phyloP scores from a whole-genome alignment of 2,888 invertebrate genomes.

The Venustoraphidia nigricollis region DNA sequence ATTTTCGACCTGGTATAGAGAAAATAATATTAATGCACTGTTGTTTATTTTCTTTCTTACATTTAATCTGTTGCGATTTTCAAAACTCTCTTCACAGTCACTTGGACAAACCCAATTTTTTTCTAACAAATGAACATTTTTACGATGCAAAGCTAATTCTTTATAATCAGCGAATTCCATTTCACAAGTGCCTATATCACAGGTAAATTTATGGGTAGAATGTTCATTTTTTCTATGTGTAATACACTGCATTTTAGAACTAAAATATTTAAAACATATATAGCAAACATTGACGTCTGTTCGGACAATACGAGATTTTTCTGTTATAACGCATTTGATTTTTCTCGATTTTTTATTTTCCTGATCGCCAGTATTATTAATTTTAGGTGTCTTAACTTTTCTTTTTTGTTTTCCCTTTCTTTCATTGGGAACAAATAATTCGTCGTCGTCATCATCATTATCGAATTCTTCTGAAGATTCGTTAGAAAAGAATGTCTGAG shows the following conservation, averaged over 20 bases:
- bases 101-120: constrained; percentile 1
- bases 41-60: not conserved
- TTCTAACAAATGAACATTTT: constrained; percentile 3
- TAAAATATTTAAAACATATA: constrained; percentile 1
- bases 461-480: too few relatives aligned
- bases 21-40: not conserved
- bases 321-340: too few relatives aligned
- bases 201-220: constrained; percentile 1
- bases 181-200: constrained; percentile 1
- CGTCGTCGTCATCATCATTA: too few relatives aligned
- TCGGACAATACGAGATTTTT: too few relatives aligned
- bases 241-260: not conserved
- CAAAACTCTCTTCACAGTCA: constrained; percentile 1
- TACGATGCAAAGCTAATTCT: not conserved
- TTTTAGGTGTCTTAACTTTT: too few relatives aligned
- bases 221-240: not conserved
- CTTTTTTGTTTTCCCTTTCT: too few relatives aligned
- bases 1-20: too few relatives aligned
- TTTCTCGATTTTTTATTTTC: too few relatives aligned
- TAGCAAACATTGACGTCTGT: not conserved
- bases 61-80: not conserved
- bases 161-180: constrained; percentile 2
- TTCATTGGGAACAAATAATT: too few relatives aligned
- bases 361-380: too few relatives aligned
- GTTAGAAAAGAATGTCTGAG: too few relatives aligned